Percentiles rank a stretch among this genome's conserved stretches.
Evolutionary conservation across 2,797 vertebrate species (phyloP).

Genomic region (Sardinella longiceps): DNA sequence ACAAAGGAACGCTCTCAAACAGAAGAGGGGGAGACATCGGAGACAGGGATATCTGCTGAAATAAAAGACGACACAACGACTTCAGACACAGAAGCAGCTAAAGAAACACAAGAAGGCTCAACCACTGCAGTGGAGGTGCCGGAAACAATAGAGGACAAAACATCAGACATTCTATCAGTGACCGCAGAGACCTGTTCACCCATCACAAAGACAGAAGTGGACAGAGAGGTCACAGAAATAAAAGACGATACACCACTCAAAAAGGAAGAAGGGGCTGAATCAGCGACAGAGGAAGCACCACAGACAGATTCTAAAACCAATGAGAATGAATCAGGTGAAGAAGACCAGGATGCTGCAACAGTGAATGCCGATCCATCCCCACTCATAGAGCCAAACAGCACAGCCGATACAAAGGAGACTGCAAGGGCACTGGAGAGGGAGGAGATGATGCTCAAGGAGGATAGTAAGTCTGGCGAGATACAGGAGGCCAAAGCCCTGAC

Average conservation of each 20-base stretch:
- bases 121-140: background rate
- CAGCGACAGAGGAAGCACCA: background rate
- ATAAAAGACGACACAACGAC: conserved; percentile 28
- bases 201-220: background rate
- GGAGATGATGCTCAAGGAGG: background rate
- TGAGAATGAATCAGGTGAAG: background rate
- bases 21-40: conserved; percentile 30
- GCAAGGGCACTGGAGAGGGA: conserved; percentile 40
- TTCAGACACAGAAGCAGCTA: conserved; percentile 12
- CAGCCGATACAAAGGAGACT: conserved; percentile 25
- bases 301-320: background rate
- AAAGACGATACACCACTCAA: background rate
- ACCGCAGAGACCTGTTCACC: background rate
- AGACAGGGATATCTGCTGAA: conserved; percentile 32
- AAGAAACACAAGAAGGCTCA: background rate
- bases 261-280: conserved; percentile 12
- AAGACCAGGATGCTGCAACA: background rate
- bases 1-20: conserved; percentile 36
- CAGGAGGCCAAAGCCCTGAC: background rate
- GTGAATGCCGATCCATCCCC: background rate
- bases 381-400: background rate
- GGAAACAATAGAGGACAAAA: background rate
- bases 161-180: background rate
- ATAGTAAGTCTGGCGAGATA: background rate
- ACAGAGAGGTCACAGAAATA: conserved; percentile 23